Evolutionary conservation across 92 coral and sea anemone species (phyloP), one percentile per base, ranked within the genome.

Genomic region (Epizoanthus ramosus): DNA sequence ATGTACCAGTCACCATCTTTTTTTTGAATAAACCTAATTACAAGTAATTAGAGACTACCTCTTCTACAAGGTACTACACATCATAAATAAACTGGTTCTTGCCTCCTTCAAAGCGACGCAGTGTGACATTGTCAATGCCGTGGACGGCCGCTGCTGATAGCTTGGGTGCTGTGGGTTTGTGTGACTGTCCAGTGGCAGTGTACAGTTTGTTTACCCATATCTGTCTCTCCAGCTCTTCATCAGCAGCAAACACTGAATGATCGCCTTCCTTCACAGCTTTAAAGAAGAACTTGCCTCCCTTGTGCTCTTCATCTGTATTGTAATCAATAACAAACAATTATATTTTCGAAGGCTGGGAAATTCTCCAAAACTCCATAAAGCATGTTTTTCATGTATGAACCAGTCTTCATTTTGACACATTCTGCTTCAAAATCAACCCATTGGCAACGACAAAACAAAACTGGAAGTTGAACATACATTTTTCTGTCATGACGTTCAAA

Each of bases 151-250:
- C 96, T 3, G 92, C 98, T 4, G 98, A 92, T 31, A 91, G 83
- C 31, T 97, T 97, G 3, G 99, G 99, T 63, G 98, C 98, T 3
- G 91, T 92, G 31, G 99, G 99, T 88, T 93, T 90, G 81, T 97
- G 98, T 9, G 99, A 97, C 80, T 97, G 99, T n/a, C 99, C 99
- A 22, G 98, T 97, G 0, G 99, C 99, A 68, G 94, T 95, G 88
- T 92, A 97, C 18, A 97, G 89, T 63, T 97, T 97, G 84, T 97
- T 95, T n/a, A 97, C 99, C 99, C 99, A 97, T 89, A 97, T 91
- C 57, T 96, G 95, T 66, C 99, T 89, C 18, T 97, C 99, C 5
- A 92, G 94, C 60, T 97, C 99, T 66, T 97, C 99, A 53, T 97
- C 99, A 28, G 95, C 88, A 2, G 98, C 95, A 85, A 97, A 94